Evolutionary conservation across 2,797 vertebrate species (phyloP).

Genomic region (Periophthalmus magnuspinnatus): DNA sequence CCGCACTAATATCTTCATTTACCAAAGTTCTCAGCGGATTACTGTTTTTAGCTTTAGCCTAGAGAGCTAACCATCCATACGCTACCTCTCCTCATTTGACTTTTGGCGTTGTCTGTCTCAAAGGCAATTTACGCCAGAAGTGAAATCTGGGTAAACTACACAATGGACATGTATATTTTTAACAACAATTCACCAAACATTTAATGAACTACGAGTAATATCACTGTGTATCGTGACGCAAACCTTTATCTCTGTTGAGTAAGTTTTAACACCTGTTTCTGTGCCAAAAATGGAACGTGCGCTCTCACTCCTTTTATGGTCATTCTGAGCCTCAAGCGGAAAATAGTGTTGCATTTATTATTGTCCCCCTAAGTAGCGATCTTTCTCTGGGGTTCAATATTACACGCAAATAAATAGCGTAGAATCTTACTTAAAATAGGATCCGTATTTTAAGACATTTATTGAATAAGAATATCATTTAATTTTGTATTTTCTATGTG

Average conservation of each 20-base stretch:
- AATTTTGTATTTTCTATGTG: fast-evolving
- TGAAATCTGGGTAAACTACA: not conserved
- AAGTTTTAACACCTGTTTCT: constrained; percentile 44
- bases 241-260: not conserved
- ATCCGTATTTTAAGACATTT: not conserved
- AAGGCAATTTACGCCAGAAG: not conserved
- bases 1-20: no score
- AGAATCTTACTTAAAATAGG: not conserved
- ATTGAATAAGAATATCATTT: fast-evolving
- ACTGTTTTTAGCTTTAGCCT: no score
- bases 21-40: no score
- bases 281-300: constrained; percentile 57
- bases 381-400: not conserved
- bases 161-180: not conserved
- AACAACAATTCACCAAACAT: not conserved
- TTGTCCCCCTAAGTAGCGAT: constrained; percentile 34
- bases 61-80: no score
- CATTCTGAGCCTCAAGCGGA: constrained; percentile 57
- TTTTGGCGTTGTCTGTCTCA: not conserved
- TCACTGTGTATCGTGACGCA: not conserved
- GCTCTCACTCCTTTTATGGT: constrained; percentile 70
- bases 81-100: not conserved
- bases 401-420: not conserved
- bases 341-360: constrained; percentile 69
- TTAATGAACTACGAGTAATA: not conserved